phyloP scores from a whole-genome alignment of 2,888 invertebrate genomes.

The Anaspis maculata region DNA sequence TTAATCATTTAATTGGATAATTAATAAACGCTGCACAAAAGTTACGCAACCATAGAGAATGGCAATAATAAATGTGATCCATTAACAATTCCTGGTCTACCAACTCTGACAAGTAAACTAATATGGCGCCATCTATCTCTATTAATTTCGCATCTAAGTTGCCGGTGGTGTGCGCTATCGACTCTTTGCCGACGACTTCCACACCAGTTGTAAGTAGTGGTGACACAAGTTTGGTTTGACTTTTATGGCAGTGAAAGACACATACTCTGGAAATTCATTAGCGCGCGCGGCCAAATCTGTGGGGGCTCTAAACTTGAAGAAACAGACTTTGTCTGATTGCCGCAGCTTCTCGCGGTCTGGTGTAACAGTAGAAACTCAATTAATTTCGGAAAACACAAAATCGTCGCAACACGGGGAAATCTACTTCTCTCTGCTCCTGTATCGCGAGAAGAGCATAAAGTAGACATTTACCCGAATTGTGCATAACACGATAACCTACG shows the following conservation, averaged over 20 bases:
- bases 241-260: slow-evolving; percentile 33
- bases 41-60: slow-evolving; percentile 12
- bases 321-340: no score
- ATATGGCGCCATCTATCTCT: slow-evolving; percentile 26
- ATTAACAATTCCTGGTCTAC: slow-evolving; percentile 24
- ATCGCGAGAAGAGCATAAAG: no score
- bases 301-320: no score
- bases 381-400: no score
- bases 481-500: no score
- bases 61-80: slow-evolving; percentile 27
- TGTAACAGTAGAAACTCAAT: no score
- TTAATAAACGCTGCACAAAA: slow-evolving; percentile 5
- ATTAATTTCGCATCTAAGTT: slow-evolving; percentile 30
- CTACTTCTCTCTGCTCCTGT: no score
- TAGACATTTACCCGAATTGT: no score
- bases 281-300: no score
- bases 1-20: slow-evolving; percentile 8
- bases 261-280: slow-evolving; percentile 32
- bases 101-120: slow-evolving; percentile 23
- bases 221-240: slow-evolving; percentile 28
- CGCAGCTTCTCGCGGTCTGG: no score
- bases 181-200: slow-evolving; percentile 14
- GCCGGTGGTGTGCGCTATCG: slow-evolving; percentile 23
- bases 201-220: no score
- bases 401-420: no score